Evolutionary conservation across 2,113 vertebrate species (phyloP), one percentile per base, ranked within the genome.

Genomic region (Addax nasomaculatus): DNA sequence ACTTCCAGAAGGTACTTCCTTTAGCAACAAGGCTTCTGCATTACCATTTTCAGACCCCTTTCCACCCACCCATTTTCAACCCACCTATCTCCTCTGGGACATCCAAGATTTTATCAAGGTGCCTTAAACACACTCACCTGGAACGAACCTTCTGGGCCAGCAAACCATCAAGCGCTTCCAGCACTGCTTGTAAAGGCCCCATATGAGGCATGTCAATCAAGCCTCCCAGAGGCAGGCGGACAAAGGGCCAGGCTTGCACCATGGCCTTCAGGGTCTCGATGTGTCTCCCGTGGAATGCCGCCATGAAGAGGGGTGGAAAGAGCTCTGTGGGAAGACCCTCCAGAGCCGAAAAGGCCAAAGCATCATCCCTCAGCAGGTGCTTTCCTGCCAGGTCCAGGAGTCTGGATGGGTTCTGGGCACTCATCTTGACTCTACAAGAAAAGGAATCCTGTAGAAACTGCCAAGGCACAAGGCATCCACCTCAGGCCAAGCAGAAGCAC

Each of bases 161-260:
- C 29, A 47, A 23, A 30, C 9, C 13, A 2, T 95, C 67, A 1
- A 96, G 53, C 16, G 84, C 91, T 0, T 89, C 49, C 3, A 93
- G 64, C 2, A 12, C 7, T 8, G 36, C 27, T 57, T 33, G 1
- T 10, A 86, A 30, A 39, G 12, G 3, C 17, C 14, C 10, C 11
- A 1, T 2, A 5, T 15, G 29, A 64, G n/a, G 7, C 2, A 1
- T 33, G 23, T 43, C 57, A 53, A 55, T 91, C 80, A 90, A 93
- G 60, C 55, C 49, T 43, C 89, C 92, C 57, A 97, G 85, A 45
- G 92, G 94, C 23, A 95, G 64, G 70, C 10, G 3, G 58, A 53
- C 15, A 4, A 96, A 93, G 30, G 89, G 92, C 80, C 85, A 84
- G 73, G n/a, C n/a, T 4, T 29, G 29, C 17, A 87, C 85, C n/a